These are phyloP conservation scores for Acanthurus leucopareius DNA, from an alignment of 2,797 vertebrate species.

Conservation along the genomic window DNA sequence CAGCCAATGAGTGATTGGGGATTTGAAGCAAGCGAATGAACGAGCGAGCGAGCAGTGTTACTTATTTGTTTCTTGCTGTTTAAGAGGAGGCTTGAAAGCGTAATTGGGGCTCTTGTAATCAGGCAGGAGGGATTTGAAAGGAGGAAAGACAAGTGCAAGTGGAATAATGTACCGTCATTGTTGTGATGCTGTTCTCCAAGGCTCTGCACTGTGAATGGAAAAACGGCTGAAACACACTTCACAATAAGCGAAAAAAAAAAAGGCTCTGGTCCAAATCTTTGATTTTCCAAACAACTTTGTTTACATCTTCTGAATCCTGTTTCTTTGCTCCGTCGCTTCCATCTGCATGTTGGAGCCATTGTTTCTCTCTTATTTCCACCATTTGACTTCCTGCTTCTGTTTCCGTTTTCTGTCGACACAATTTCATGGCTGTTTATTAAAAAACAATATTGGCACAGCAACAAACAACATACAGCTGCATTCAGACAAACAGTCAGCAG, in stretches of 20 bases:
- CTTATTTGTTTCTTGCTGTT: constrained; percentile 62
- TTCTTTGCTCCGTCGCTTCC: neutral
- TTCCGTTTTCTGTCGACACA: neutral
- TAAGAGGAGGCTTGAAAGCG: constrained; percentile 38
- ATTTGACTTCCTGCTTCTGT: neutral
- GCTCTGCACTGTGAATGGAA: constrained; percentile 15
- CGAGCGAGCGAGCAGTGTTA: neutral
- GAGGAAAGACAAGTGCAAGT: constrained; percentile 24
- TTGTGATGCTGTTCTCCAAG: constrained; percentile 31
- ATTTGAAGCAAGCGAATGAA: constrained; percentile 12
- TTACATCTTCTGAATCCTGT: neutral
- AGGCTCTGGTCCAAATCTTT: constrained; percentile 11
- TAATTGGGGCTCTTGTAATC: constrained; percentile 63
- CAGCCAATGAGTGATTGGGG: constrained; percentile 37
- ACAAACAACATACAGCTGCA: neutral
- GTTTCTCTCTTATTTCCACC: neutral
- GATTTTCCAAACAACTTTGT: constrained; percentile 13
- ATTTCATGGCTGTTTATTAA: neutral
- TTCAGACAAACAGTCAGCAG: neutral
- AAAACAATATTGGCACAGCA: neutral
- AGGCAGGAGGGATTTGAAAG: constrained; percentile 52
- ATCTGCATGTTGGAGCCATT: neutral
- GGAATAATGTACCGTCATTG: constrained; percentile 32
- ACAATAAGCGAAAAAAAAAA: neutral
- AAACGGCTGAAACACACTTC: constrained; percentile 17